Evolutionary conservation across 2,888 invertebrate genomes (phyloP).

Genomic region (Conops quadrifasciatus): DNA sequence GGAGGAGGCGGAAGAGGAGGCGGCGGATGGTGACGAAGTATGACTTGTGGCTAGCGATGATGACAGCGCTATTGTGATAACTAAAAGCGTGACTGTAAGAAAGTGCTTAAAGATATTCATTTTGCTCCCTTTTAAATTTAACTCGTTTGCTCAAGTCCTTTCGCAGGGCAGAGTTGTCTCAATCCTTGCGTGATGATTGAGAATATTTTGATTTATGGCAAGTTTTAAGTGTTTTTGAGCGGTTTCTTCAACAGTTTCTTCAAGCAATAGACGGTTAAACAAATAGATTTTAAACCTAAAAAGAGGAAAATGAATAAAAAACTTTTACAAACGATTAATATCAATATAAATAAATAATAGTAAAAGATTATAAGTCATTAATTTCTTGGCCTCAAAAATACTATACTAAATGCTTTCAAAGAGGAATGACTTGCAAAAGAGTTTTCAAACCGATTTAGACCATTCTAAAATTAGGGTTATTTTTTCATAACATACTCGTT

Average conservation of each 20-base stretch:
- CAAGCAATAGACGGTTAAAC: not conserved
- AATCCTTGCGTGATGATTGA: slow-evolving; percentile 2
- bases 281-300: not conserved
- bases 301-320: not conserved
- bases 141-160: not conserved
- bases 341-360: not conserved
- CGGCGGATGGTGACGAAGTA: not conserved
- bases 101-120: slow-evolving; percentile 22
- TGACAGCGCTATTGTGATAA: slow-evolving; percentile 24
- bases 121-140: slow-evolving; percentile 16
- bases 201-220: not conserved
- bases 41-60: slow-evolving; percentile 5
- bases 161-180: not conserved
- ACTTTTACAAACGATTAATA: not conserved
- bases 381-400: no score
- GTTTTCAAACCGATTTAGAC: no score
- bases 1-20: no score
- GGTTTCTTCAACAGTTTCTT: not conserved
- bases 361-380: not conserved
- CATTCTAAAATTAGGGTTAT: no score
- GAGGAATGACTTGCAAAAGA: no score
- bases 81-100: slow-evolving; percentile 26
- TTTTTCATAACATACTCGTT: no score
- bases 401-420: no score
- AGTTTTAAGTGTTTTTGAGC: not conserved